Conservation (phyloP, 2,113 vertebrate species). For the Pampusana beccarii region DNA sequence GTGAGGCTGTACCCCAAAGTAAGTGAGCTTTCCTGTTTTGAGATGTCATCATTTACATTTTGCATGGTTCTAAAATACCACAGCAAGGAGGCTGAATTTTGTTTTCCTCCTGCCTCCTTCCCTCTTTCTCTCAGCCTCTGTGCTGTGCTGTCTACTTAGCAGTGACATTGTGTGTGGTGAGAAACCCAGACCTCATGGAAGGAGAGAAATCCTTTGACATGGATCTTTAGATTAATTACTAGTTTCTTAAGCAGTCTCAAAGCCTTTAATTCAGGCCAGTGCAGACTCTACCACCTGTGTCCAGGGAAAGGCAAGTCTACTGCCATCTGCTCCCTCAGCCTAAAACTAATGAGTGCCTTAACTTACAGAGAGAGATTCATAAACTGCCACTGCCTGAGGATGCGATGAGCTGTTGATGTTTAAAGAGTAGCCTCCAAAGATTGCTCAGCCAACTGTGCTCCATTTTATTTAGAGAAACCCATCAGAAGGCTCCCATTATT, state of each 20-base stretch:
- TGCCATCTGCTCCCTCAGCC: slow-evolving; percentile 33
- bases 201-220: background rate
- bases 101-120: background rate
- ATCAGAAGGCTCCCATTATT: slow-evolving; percentile 6
- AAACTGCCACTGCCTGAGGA: background rate
- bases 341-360: slow-evolving; percentile 33
- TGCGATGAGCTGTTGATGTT: background rate
- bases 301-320: background rate
- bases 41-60: background rate
- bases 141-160: background rate
- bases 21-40: background rate
- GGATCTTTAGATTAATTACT: background rate
- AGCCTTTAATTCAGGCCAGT: background rate
- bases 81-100: background rate
- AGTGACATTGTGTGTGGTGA: background rate
- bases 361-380: slow-evolving; percentile 27
- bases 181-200: background rate
- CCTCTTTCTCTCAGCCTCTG: background rate
- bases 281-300: background rate
- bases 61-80: background rate
- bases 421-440: slow-evolving; percentile 16
- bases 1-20: background rate
- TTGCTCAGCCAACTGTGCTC: background rate
- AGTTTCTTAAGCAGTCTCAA: background rate
- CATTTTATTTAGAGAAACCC: background rate